A percentile compares a stretch with the other conserved stretches of the same genome.
Conservation (phyloP, 1,140 invertebrate species). For the Penaeus japonicus region DNA sequence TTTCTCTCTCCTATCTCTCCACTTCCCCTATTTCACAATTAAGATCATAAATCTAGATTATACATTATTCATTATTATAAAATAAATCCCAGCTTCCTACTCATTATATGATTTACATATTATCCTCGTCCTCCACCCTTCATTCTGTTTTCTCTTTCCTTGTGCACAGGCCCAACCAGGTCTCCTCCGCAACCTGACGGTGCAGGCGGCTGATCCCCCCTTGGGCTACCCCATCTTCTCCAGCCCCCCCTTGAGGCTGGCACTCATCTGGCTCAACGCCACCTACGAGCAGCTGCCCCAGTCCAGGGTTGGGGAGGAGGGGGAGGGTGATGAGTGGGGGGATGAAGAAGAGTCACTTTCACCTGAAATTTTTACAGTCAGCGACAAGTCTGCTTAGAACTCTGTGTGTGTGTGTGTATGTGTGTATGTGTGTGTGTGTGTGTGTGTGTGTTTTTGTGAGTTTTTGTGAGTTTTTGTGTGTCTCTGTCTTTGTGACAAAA, state of each 20-base stretch:
- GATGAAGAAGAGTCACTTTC: not conserved
- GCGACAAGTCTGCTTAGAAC: not conserved
- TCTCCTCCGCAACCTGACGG: constrained; percentile 67
- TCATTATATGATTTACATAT: no score
- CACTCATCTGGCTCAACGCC: constrained; percentile 32
- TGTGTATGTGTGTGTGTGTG: not conserved
- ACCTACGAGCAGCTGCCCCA: constrained; percentile 67
- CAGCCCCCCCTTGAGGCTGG: constrained; percentile 46
- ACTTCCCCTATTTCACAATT: no score
- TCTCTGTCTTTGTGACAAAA: not conserved
- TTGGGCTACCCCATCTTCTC: constrained; percentile 69
- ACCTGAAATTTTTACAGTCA: not conserved
- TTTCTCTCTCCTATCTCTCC: not conserved
- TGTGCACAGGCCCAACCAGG: constrained; percentile 66
- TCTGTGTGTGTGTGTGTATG: not conserved
- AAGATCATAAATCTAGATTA: no score
- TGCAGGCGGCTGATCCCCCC: constrained; percentile 69
- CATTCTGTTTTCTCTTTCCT: constrained; percentile 7
- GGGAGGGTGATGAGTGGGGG: constrained; percentile 60
- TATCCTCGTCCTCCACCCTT: not conserved
- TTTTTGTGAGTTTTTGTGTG: not conserved
- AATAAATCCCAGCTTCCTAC: no score
- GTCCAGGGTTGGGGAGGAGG: constrained; percentile 68
- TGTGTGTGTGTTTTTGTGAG: not conserved
- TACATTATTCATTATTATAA: no score